Base-by-base conservation (phyloP, 2,888 invertebrate species). In the Plebejus argus region DNA sequence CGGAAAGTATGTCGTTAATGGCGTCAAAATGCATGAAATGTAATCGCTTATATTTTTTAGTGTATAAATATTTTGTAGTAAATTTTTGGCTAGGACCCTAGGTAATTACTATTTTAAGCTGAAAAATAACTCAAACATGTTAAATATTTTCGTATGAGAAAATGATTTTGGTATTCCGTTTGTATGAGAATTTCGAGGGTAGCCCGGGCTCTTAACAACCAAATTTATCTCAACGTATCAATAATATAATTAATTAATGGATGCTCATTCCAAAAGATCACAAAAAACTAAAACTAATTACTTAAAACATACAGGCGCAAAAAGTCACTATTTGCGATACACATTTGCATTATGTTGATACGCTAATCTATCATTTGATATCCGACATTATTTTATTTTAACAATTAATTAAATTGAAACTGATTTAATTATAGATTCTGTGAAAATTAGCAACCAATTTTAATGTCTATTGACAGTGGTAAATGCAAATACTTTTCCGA, bases 401-500 rank as follows among this genome's bases (percentile, higher is more conserved):
- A 72, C 23, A 72, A 72, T 72, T 72, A 72, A 72, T 45, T 49
- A 72, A 72, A 45, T 45, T 49, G 72, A 23, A 72, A 72, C 72
- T 49, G 72, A 72, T 72, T 72, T 72, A 72, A 72, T 72, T 72
- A 72, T 72, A 72, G 72, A 49, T 72, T 72, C 23, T 15, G 72
- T 15, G 45, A 53, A 23, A 49, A 49, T 49, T 53, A 15, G 45
- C 33, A 18, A 28, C 28, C 71, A n/a, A 39, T 71, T 66, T 66
- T 33, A 66, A 0, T 18, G 66, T 66, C 66, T 66, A 28, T 66
- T 66, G 66, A 66, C 66, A 66, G 28, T 28, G 66, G 66, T 66
- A 66, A 18, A 66, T 66, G 66, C 28, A 66, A 66, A 66, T 66
- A 66, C 66, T 66, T 66, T 66, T 66, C 15, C 66, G 3, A 28